Evolutionary conservation across 2,888 invertebrate genomes (phyloP), one percentile per base, ranked within the genome.

Genomic region (Allacma fusca): DNA sequence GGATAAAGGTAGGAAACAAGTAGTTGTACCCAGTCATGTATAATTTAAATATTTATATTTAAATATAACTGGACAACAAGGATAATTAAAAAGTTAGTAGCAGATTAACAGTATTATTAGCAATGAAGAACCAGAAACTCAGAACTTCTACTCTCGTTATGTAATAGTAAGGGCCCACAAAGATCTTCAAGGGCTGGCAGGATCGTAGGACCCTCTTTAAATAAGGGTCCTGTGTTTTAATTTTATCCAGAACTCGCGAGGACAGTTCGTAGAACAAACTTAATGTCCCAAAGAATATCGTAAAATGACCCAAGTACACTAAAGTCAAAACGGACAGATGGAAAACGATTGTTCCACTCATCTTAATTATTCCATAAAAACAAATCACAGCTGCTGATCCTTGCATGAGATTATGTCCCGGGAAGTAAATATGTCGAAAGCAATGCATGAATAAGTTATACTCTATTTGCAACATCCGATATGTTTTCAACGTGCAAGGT

Each of bases 301-400:
- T 71, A 19, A 71, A 71, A 71, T 71, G 71, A 9, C 57, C 71
- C 26, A 57, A 26, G 29, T 71, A 71, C 19, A 71, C 71, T 5
- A 50, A 16, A 24, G 71, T 4, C n/a, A 71, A 28, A 9, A 57
- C 21, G 16, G 19, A 5, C 24, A 71, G 57, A n/a, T 71, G 23
- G 13, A n/a, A 26, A 12, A 71, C 71, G 5, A 70, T 24, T 1
- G 29, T 24, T 23, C 57, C 71, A 26, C 5, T 71, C 28, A 71
- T 28, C 26, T 1, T 26, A 4, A 71, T 28, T 1, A 57, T 24
- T 12, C 71, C 71, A 26, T 71, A 71, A 26, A 71, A 71, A 29
- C 57, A 71, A 57, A 50, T 26, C n/a, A 71, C 29, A 21, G 71
- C 71, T 19, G 71, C 71, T n/a, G 71, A 26, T 0, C 71, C 71